Base-by-base conservation (phyloP, 2,797 vertebrate genomes). In the Mastacembelus armatus region DNA sequence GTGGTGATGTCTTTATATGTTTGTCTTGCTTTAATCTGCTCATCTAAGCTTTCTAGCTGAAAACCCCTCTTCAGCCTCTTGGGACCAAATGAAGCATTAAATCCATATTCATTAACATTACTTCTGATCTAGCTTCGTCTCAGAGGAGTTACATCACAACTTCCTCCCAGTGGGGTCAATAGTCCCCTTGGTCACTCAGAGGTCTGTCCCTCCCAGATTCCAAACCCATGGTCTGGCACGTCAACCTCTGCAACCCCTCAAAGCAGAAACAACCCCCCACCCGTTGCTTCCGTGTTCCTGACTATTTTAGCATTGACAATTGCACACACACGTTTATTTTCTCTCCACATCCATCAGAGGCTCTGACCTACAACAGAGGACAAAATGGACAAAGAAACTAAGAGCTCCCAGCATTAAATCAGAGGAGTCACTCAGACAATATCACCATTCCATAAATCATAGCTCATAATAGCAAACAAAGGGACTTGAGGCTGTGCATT, bases 291-390 rank as follows among this genome's bases (percentile, higher is more conserved):
- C 10, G 33, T 27, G 44, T 81, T 83, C 33, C 55, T 72, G 71
- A 83, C 83, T 77, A 89, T 88, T 90, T 85, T 71, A 88, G 80
- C 70, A 56, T 78, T 69, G 49, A 69, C 83, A 83, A 83, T 90
- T 89, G 85, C 64, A 72, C 24, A 66, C 65, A 65, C 64, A 52
- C 50, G 80, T 76, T 71, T 77, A 75, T 77, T 81, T 74, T 74
- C 54, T 68, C 77, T 71, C 36, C 57, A 56, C 55, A 71, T 90
- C 90, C 87, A 90, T 93, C 92, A 92, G 77, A 83, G 66, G 43
- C 72, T 68, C 14, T 3, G 32, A 62, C 76, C 80, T 67, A 58
- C 67, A 69, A 80, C 50, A 6, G 35, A 35, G 50, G 45, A 65
- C 5, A 10, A 22, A 45, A 35, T 27, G 22, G 65, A 47, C n/a